These are phyloP conservation scores for Formica exsecta DNA, from an alignment of 1,140 invertebrate species.

Conservation along the genomic window DNA sequence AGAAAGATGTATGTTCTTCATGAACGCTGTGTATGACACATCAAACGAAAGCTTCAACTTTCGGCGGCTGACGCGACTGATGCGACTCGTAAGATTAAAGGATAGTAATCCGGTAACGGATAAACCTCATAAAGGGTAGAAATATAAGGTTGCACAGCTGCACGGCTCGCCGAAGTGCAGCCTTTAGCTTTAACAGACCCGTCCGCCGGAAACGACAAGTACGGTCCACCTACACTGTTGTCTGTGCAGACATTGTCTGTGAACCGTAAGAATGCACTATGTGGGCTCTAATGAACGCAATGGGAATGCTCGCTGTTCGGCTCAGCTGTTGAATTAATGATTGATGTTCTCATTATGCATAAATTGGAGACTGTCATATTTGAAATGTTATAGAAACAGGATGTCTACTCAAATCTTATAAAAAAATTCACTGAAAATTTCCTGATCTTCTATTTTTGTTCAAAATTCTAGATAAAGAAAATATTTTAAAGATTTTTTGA, in stretches of 20 bases:
- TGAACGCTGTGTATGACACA: background rate
- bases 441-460: too few relatives aligned
- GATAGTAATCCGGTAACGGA: slow-evolving; percentile 32
- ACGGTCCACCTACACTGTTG: slow-evolving; percentile 50
- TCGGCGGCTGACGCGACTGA: background rate
- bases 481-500: too few relatives aligned
- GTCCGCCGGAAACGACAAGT: slow-evolving; percentile 51
- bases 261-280: slow-evolving; percentile 39
- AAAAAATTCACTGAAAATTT: too few relatives aligned
- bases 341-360: background rate
- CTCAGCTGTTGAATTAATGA: slow-evolving; percentile 13
- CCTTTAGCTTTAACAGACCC: slow-evolving; percentile 48
- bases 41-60: background rate
- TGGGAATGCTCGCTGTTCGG: background rate
- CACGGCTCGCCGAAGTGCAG: slow-evolving; percentile 5
- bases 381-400: background rate
- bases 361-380: background rate
- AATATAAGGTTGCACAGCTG: slow-evolving; percentile 11
- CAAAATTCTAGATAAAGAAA: too few relatives aligned
- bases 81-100: slow-evolving; percentile 31
- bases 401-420: too few relatives aligned
- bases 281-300: background rate
- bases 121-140: slow-evolving; percentile 37
- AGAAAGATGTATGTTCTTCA: background rate
- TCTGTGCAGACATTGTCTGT: background rate